Conservation (phyloP, 2,797 vertebrate genomes). For the Sebastes hopkinsi region DNA sequence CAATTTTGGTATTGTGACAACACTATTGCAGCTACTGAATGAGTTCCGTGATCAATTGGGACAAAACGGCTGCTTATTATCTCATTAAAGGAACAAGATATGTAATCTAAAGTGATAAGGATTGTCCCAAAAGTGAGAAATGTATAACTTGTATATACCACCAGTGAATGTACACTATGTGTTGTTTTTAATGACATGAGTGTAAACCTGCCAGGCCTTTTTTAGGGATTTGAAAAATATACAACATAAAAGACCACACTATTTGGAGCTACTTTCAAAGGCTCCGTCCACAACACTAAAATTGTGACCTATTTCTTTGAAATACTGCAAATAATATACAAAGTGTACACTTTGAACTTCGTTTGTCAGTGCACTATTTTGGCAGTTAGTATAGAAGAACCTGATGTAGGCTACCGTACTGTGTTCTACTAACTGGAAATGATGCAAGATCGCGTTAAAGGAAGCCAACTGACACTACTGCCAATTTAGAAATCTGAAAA, state of each 20-base stretch:
- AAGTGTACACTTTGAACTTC: neutral
- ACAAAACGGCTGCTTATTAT: conserved; percentile 19
- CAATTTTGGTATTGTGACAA: too few species aligned
- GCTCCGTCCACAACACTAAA: neutral
- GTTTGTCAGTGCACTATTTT: neutral
- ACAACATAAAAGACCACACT: neutral
- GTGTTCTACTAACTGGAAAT: neutral
- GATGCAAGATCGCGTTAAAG: conserved; percentile 2
- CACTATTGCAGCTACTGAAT: neutral
- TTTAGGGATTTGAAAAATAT: neutral
- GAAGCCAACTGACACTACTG: neutral
- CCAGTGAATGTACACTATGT: neutral
- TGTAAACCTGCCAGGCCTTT: neutral
- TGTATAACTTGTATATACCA: neutral
- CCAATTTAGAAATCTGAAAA: conserved; percentile 16
- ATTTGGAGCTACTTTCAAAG: neutral
- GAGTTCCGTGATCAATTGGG: neutral
- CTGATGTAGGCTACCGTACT: neutral
- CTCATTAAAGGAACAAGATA: conserved; percentile 17
- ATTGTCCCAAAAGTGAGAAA: conserved; percentile 11
- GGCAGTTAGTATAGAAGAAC: neutral
- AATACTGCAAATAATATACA: neutral
- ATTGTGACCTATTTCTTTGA: neutral
- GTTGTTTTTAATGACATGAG: neutral
- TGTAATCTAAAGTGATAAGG: conserved; percentile 17